Percentiles rank a stretch among this genome's conserved stretches.
Evolutionary conservation across 1,140 invertebrate genomes (phyloP).

Genomic region (Drosophila equinoxialis): DNA sequence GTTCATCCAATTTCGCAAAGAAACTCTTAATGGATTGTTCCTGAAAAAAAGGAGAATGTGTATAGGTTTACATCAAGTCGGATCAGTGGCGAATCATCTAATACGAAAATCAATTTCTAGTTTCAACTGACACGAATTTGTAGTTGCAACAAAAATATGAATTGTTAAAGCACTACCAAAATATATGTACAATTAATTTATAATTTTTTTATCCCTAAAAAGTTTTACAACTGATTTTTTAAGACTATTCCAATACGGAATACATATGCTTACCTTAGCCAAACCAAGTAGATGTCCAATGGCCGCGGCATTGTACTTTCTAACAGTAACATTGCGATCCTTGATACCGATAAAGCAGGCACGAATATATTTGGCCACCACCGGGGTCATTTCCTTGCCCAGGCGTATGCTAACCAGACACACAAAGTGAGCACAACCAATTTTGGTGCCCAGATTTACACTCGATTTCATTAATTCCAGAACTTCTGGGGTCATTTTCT

Average conservation of each 20-base stretch:
- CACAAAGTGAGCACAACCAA: slow-evolving; percentile 93
- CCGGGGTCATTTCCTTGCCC: slow-evolving; percentile 84
- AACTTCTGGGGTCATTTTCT: slow-evolving; percentile 91
- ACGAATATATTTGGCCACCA: slow-evolving; percentile 90
- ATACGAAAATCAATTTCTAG: too few relatives aligned
- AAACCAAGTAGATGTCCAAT: slow-evolving; percentile 93
- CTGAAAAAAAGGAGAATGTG: neutral
- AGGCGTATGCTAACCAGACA: slow-evolving; percentile 85
- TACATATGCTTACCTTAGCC: slow-evolving; percentile 86
- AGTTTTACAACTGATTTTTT: too few relatives aligned
- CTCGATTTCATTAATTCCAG: slow-evolving; percentile 92
- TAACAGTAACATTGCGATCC: slow-evolving; percentile 91
- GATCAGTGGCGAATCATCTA: too few relatives aligned
- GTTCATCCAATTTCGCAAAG: slow-evolving; percentile 90
- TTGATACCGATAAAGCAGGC: slow-evolving; percentile 90
- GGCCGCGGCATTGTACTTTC: slow-evolving; percentile 92
- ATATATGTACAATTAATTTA: too few relatives aligned
- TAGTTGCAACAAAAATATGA: too few relatives aligned
- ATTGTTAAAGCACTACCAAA: too few relatives aligned
- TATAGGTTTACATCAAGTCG: neutral
- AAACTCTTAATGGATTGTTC: slow-evolving; percentile 93
- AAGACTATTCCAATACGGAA: too few relatives aligned
- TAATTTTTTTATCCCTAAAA: too few relatives aligned
- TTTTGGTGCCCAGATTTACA: slow-evolving; percentile 92
- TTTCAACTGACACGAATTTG: too few relatives aligned